Conservation (phyloP, 1,140 invertebrate species). For the Zaprionus nigranus region DNA sequence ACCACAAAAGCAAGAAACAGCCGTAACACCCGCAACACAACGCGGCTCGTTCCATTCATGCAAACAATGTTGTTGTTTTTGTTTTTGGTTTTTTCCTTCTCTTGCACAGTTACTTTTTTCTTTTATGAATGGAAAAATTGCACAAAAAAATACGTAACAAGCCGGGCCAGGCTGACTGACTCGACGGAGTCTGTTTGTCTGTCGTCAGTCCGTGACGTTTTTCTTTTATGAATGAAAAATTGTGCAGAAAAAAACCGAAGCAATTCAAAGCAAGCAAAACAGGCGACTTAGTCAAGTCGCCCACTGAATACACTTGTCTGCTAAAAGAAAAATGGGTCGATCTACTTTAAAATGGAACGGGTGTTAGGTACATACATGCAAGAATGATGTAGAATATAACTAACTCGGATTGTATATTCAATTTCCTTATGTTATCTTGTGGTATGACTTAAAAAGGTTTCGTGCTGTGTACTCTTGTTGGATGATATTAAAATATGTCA, state of each 20-base stretch:
- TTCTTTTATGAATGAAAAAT: constrained; percentile 58
- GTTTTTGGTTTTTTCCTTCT: constrained; percentile 17
- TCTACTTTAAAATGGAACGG: not conserved
- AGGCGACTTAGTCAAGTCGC: not conserved
- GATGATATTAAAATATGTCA: too few species aligned
- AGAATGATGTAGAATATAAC: too few species aligned
- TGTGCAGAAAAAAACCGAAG: constrained; percentile 39
- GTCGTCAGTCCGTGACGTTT: constrained; percentile 50
- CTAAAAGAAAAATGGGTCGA: not conserved
- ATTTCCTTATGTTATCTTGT: too few species aligned
- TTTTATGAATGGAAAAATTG: constrained; percentile 68
- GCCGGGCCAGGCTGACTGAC: not conserved
- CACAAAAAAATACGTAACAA: constrained; percentile 51
- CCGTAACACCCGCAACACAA: constrained; percentile 57
- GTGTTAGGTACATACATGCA: too few species aligned
- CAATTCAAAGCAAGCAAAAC: constrained; percentile 17
- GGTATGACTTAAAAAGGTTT: too few species aligned
- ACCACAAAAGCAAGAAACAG: constrained; percentile 9
- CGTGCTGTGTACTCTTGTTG: too few species aligned
- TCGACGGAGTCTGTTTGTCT: constrained; percentile 41
- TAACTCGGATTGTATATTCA: too few species aligned
- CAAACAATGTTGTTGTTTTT: constrained; percentile 27
- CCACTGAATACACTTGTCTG: constrained; percentile 1
- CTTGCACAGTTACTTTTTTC: constrained; percentile 15
- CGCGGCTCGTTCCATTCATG: constrained; percentile 31